Evolutionary conservation across 1,140 invertebrate species (phyloP), one percentile per base, ranked within the genome.

Genomic region (Scylla paramamosain): DNA sequence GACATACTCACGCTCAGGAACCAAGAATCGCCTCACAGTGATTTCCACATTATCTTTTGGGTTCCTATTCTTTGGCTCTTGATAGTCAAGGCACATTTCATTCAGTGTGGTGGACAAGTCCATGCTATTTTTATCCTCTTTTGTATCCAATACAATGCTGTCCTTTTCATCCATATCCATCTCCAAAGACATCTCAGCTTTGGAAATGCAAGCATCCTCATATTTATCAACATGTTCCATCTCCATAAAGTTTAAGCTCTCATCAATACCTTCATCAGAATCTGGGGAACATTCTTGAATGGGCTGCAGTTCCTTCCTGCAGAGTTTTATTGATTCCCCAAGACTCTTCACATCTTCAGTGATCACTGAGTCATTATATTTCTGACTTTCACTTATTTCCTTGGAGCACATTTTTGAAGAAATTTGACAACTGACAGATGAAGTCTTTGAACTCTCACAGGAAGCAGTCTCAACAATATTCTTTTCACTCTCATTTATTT

Each of bases 131-230:
- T 59, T 20, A 59, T 59, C 52, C 52, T 59, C 52, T 8, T 59
- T 59, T 0, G 1, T 12, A 59, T 59, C 16, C 10, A n/a, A 8
- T n/a, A 25, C 16, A 25, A n/a, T n/a, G 67, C 20, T 77, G 20
- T 77, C 67, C 67, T 77, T 77, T n/a, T 20, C 25, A n/a, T 77
- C n/a, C 1, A n/a, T 25, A 59, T 20, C 52, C n/a, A n/a, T n/a
- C 59, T 67, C 7, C 39, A 91, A 25, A 31, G 86, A 91, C 77
- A 94, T 67, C n/a, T 94, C 67, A 94, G 39, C 45, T n/a, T 67
- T 84, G 10, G 93, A 94, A 82, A n/a, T 82, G 16, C 46, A 52
- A 46, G 91, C 59, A 67, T 92, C 94, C n/a, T 92, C 83, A 92
- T 77, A 89, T 52, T 92, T 92, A 0, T 92, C 84, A 46, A 25